phyloP scores from a whole-genome alignment of 2,113 vertebrate genomes.

The Colinus virginianus region DNA sequence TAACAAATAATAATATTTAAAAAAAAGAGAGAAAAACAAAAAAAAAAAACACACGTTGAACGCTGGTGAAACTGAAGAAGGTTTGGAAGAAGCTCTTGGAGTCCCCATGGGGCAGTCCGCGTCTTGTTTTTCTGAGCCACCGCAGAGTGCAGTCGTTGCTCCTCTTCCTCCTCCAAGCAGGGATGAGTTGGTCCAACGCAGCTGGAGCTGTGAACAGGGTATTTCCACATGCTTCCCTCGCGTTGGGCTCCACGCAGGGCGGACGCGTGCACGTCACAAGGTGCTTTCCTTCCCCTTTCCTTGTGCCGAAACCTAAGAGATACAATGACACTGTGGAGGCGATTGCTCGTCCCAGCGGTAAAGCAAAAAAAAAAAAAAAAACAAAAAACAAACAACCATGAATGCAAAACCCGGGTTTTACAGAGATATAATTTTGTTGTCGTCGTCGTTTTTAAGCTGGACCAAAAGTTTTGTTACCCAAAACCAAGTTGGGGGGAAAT shows the following conservation, averaged over 20 bases:
- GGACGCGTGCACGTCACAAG: too few species aligned
- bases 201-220: constrained; percentile 76
- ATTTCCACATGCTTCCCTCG: constrained; percentile 11
- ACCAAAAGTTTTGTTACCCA: constrained; percentile 77
- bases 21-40: background rate
- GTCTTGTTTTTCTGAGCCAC: constrained; percentile 67
- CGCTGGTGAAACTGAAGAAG: background rate
- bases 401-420: background rate
- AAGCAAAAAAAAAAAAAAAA: constrained; percentile 45
- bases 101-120: constrained; percentile 8
- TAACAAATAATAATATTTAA: too few species aligned
- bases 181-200: constrained; percentile 65
- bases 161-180: constrained; percentile 66
- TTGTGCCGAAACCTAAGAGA: too few species aligned
- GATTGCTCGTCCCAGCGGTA: constrained; percentile 44
- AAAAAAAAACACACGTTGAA: background rate
- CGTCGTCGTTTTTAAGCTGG: constrained; percentile 68
- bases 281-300: too few species aligned
- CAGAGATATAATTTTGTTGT: constrained; percentile 66
- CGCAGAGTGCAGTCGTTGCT: constrained; percentile 51
- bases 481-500: constrained; percentile 38
- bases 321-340: too few species aligned
- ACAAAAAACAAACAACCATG: background rate
- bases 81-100: constrained; percentile 47
- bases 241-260: too few species aligned